phyloP scores from a whole-genome alignment of 2,113 vertebrate genomes.

The Tupaia chinensis region DNA sequence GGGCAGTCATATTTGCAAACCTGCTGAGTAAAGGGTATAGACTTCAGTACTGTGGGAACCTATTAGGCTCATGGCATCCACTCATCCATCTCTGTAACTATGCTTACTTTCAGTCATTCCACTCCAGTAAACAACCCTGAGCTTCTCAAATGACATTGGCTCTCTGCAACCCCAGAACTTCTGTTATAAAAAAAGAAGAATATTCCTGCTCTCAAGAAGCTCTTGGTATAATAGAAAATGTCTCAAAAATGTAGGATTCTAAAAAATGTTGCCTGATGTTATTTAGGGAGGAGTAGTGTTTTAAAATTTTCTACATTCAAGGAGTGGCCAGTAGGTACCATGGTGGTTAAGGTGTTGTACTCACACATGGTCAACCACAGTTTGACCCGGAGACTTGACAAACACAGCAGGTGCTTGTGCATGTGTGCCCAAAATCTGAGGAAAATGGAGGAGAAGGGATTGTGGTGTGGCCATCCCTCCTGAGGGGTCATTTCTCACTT shows the following conservation, averaged over 20 bases:
- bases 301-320: background rate
- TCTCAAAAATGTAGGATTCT: background rate
- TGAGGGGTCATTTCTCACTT: too few relatives aligned
- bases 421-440: too few relatives aligned
- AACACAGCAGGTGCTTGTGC: too few relatives aligned
- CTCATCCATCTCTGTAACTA: too few relatives aligned
- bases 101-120: background rate
- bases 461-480: too few relatives aligned
- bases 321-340: too few relatives aligned
- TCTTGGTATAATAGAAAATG: background rate
- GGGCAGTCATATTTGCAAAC: background rate
- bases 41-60: background rate
- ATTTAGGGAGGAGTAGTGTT: background rate
- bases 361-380: too few relatives aligned
- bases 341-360: too few relatives aligned
- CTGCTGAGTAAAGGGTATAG: background rate
- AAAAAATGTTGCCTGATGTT: background rate
- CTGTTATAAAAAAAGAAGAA: slow-evolving; percentile 4
- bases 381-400: too few relatives aligned
- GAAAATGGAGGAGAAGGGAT: too few relatives aligned
- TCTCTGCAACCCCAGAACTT: background rate
- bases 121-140: background rate
- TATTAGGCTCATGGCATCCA: background rate
- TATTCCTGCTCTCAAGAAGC: background rate
- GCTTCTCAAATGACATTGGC: background rate